Evolutionary conservation across 2,797 vertebrate species (phyloP).

Genomic region (Lepus townsendii): DNA sequence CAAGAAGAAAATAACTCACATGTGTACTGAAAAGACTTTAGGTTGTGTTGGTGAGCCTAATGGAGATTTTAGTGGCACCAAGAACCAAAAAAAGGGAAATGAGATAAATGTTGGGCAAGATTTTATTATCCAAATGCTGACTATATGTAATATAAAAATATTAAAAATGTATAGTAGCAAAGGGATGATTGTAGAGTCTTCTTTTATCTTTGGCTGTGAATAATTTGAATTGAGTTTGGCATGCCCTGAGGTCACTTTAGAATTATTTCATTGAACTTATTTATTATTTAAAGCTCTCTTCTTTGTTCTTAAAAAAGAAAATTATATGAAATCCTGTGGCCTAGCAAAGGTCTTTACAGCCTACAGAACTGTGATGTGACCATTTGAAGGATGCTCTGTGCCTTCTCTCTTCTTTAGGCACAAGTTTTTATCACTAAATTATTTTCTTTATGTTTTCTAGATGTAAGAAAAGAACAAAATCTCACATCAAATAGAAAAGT

Average conservation of each 20-base stretch:
- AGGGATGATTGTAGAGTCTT: neutral
- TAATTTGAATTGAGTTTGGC: conserved; percentile 35
- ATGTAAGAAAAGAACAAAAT: neutral
- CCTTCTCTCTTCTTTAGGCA: neutral
- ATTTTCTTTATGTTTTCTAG: neutral
- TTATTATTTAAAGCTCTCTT: conserved; percentile 40
- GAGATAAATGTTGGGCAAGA: neutral
- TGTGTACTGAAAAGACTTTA: neutral
- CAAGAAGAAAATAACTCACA: neutral
- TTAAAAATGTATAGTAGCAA: conserved; percentile 37
- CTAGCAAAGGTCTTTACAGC: conserved; percentile 5
- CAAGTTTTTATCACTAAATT: neutral
- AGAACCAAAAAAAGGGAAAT: neutral
- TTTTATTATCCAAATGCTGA: conserved; percentile 32
- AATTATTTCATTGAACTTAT: conserved; percentile 35
- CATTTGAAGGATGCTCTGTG: neutral
- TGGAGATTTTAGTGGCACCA: neutral
- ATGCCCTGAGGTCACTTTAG: conserved; percentile 17
- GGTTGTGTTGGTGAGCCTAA: neutral
- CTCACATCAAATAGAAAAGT: neutral
- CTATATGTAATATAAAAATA: neutral
- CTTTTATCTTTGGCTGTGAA: conserved; percentile 33
- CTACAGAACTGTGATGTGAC: neutral
- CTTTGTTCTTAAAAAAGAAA: conserved; percentile 54
- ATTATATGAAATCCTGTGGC: neutral